Conservation (phyloP, 2,797 vertebrate genomes). For the Cossypha caffra region DNA sequence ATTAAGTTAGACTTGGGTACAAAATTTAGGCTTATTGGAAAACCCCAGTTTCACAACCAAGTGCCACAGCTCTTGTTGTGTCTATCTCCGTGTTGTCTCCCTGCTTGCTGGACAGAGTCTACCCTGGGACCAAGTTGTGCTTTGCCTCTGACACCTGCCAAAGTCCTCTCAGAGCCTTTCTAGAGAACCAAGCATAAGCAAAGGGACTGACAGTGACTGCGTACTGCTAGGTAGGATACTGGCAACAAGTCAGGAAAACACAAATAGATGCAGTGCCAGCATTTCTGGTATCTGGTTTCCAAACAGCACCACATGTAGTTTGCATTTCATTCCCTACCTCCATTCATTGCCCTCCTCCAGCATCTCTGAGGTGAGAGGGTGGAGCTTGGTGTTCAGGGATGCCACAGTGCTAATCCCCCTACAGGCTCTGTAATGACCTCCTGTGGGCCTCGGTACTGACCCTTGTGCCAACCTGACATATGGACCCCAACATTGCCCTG, state of each 20-base stretch:
- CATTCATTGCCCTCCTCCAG: neutral
- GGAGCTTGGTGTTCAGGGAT: neutral
- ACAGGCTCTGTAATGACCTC: neutral
- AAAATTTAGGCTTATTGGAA: neutral
- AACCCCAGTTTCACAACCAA: neutral
- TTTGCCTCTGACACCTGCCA: neutral
- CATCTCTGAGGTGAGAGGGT: neutral
- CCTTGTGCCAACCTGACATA: neutral
- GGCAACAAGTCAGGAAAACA: fast-evolving
- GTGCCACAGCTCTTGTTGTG: neutral
- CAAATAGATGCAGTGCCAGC: neutral
- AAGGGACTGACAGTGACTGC: neutral
- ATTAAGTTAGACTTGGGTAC: neutral
- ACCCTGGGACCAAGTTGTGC: neutral
- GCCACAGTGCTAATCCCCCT: neutral
- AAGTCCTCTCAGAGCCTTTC: neutral
- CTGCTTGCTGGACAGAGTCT: neutral
- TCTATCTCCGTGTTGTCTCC: neutral
- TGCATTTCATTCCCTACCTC: neutral
- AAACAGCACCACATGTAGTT: neutral
- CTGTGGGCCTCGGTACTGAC: fast-evolving
- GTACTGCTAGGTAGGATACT: neutral
- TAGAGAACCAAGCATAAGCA: neutral
- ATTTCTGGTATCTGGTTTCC: neutral
- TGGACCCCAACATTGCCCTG: fast-evolving